A percentile compares a stretch with the other conserved stretches of the same genome.
Evolutionary conservation across 1,140 invertebrate genomes (phyloP).

Genomic region (Wasmannia auropunctata): DNA sequence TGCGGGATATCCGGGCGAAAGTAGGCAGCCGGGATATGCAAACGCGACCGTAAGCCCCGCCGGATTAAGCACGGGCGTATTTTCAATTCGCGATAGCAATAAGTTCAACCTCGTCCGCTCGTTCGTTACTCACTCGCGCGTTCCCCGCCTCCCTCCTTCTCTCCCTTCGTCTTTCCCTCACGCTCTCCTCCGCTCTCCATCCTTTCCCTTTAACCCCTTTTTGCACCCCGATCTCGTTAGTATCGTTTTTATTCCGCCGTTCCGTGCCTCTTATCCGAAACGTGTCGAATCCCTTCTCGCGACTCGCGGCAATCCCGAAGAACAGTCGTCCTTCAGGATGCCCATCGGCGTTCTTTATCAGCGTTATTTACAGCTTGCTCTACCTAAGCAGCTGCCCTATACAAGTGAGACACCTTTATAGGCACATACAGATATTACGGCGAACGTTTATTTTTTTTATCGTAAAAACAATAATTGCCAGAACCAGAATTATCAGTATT

Average conservation of each 20-base stretch:
- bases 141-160: conserved; percentile 1
- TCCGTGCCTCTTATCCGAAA: conserved; percentile 28
- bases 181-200: conserved; percentile 10
- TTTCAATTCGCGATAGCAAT: conserved; percentile 81
- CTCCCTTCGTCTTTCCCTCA: conserved; percentile 9
- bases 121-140: conserved; percentile 72
- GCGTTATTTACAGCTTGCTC: conserved; percentile 23
- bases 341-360: conserved; percentile 21
- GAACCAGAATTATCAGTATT: conserved; percentile 15
- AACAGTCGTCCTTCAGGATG: conserved; percentile 25
- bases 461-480: conserved; percentile 15
- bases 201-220: conserved; percentile 39
- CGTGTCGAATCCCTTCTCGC: conserved; percentile 29
- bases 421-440: background rate
- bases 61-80: conserved; percentile 77
- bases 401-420: background rate
- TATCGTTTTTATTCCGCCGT: conserved; percentile 50
- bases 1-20: conserved; percentile 41
- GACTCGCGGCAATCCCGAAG: conserved; percentile 9
- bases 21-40: conserved; percentile 51
- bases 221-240: conserved; percentile 52
- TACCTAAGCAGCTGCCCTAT: background rate
- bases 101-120: conserved; percentile 75
- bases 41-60: conserved; percentile 57
- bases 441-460: conserved; percentile 8